Evolutionary conservation across 2,113 vertebrate species (phyloP), one percentile per base, ranked within the genome.

Genomic region (Elgaria multicarinata): DNA sequence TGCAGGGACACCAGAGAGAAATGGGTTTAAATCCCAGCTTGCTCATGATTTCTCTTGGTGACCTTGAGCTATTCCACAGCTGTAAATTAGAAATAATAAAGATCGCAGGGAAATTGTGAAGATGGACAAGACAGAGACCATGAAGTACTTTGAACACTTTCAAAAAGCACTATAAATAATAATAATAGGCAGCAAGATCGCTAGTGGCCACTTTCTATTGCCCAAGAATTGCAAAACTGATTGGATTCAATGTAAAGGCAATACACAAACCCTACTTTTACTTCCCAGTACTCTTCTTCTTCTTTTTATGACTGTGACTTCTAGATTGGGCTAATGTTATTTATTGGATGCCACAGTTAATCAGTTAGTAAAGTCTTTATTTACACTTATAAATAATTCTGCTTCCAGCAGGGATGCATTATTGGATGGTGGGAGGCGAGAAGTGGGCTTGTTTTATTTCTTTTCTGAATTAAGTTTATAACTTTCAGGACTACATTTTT

Each of bases 61-160:
- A 84, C 88, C 88, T 84, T 89, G 81, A 84, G 82, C 58, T 69
- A n/a, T 64, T 83, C 44, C 58, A 36, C 36, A 42, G 58, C 72
- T 67, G 24, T 84, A 66, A 66, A 89, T 89, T 76, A 89, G 62
- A 89, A 80, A 89, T 89, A 77, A 85, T 89, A 89, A 77, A 84
- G 82, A 85, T 78, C 28, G 39, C 72, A 77, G 46, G 72, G 42
- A 89, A 84, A 89, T 78, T 46, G 62, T 33, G 75, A 55, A 36
- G 44, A 69, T 78, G 82, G 78, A n/a, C 74, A 78, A 67, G 88
- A 16, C 36, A 85, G 82, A 89, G 31, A 42, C 62, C 28, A 5
- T 42, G 74, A 89, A 89, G 31, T 5, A 78, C 72, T 33, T 69
- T 78, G 72, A 83, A 76, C 62, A 64, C 55, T 77, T 83, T 83